Conservation (phyloP, 37 sponge, comb jelly and placozoan genomes). For the Aplysina aerophoba region DNA sequence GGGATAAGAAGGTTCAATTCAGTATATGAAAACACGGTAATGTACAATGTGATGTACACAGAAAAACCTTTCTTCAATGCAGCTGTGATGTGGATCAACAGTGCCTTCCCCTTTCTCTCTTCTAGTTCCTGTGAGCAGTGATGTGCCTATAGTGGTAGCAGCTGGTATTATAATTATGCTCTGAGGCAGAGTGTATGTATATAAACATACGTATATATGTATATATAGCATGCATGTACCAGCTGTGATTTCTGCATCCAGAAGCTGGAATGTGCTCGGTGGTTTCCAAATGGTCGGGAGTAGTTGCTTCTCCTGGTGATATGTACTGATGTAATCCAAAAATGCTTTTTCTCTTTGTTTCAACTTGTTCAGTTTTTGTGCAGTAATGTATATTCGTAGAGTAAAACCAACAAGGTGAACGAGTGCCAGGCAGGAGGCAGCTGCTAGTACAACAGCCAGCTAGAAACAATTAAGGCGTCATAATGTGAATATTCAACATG, state of each 20-base stretch:
- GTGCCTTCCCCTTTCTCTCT: too few species aligned
- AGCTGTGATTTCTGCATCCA: not conserved
- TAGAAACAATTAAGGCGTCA: not conserved
- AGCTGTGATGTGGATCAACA: too few species aligned
- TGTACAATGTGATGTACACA: too few species aligned
- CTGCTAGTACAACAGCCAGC: constrained; percentile 14
- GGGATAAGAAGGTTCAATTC: too few species aligned
- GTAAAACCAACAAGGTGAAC: not conserved
- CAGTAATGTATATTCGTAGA: not conserved
- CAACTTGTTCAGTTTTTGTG: not conserved
- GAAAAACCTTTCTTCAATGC: too few species aligned
- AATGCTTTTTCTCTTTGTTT: not conserved
- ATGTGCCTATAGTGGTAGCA: too few species aligned
- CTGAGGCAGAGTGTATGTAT: not conserved
- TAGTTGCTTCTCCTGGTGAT: not conserved
- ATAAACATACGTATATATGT: not conserved
- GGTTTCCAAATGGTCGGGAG: not conserved
- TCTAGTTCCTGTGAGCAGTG: too few species aligned
- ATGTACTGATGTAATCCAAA: not conserved
- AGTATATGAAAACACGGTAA: too few species aligned
- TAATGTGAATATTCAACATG: not conserved
- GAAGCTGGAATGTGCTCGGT: not conserved
- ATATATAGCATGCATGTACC: not conserved
- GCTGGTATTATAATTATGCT: too few species aligned
- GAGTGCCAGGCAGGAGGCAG: not conserved